A percentile compares a stretch with the other conserved stretches of the same genome.
These are phyloP conservation scores for Grallaria varia DNA, from an alignment of 2,113 vertebrate genomes.

Conservation along the genomic window DNA sequence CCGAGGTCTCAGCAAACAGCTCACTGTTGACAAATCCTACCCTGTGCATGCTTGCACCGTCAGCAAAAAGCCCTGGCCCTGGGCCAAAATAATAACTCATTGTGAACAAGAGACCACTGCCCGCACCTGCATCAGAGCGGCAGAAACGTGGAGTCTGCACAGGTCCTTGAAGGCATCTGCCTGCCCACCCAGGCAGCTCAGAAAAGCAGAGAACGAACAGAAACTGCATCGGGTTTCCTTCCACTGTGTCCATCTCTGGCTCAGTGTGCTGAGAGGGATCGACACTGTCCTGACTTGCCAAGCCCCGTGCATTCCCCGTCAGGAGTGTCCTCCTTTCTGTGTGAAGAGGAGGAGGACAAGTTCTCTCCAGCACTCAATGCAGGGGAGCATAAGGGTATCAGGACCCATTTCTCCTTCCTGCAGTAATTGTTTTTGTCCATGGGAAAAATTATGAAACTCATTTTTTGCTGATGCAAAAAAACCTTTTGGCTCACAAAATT, in stretches of 20 bases:
- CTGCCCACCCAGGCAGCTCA: not conserved
- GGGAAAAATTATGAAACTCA: not conserved
- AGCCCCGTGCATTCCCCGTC: not conserved
- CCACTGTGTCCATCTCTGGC: rapidly evolving
- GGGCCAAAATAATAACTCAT: not conserved
- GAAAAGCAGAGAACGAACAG: not conserved
- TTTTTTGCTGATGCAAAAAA: not conserved
- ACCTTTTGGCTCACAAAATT: not conserved
- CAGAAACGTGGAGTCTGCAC: rapidly evolving
- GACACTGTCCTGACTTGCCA: not conserved
- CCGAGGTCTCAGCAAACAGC: not conserved
- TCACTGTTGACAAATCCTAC: not conserved
- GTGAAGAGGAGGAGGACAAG: not conserved
- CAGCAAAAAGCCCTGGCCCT: conserved; percentile 7
- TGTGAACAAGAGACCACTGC: not conserved
- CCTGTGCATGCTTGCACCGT: not conserved
- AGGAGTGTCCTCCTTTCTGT: not conserved
- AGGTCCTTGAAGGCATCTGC: not conserved
- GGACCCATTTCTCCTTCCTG: not conserved
- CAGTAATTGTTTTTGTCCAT: not conserved
- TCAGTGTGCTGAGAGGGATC: not conserved
- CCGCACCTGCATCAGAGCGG: rapidly evolving
- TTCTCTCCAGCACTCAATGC: not conserved
- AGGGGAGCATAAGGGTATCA: not conserved
- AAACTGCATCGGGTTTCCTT: rapidly evolving